Evolutionary conservation across 30 jellyfish, hydroid and myxozoan species (phyloP), one percentile per base, ranked within the genome.

Genomic region (Catostylus mosaicus): DNA sequence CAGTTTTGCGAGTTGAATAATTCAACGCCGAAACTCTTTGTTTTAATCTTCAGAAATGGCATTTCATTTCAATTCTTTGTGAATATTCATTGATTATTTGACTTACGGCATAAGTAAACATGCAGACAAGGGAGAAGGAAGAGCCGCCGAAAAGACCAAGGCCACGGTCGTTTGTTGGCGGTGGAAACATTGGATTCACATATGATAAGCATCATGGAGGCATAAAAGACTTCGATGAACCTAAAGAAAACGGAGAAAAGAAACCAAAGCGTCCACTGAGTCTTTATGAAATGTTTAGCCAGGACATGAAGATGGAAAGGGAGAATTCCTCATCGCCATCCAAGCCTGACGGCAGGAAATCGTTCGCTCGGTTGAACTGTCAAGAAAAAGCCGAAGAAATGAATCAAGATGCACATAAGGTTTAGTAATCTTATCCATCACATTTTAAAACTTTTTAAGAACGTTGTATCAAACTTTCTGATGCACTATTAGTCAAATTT

Each of bases 91-190:
- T 40, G 54, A 40, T 7, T 40, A 40, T 40, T 40, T 7, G 14
- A 40, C 14, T 40, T 40, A 14, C 54, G 54, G 54, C 54, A 40
- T 52, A 6, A 20, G 19, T 52, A 10, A 52, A 52, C 7, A 52
- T 52, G 67, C 24, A 52, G 27, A 18, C 30, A 11, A 30, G 9
- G 74, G 46, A 54, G 77, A 59, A 34, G 77, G 48, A 30, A 8
- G 87, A 51, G 62, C 36, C 63, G 30, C 63, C 16, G 62, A 67
- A 37, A 12, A 52, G 80, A 20, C 78, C 73, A 22, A 46, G 91
- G 78, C 91, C 91, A 11, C 54, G 84, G n/a, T 81, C 91, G 0
- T 81, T 81, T 31, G 78, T 68, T 19, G 91, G 91, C n/a, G 91
- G 85, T 33, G 84, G 81, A 47, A 81, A 81, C 60, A 23, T 35